Conservation (phyloP, 64 coral and sea anemone species). For the Actinia equina region DNA sequence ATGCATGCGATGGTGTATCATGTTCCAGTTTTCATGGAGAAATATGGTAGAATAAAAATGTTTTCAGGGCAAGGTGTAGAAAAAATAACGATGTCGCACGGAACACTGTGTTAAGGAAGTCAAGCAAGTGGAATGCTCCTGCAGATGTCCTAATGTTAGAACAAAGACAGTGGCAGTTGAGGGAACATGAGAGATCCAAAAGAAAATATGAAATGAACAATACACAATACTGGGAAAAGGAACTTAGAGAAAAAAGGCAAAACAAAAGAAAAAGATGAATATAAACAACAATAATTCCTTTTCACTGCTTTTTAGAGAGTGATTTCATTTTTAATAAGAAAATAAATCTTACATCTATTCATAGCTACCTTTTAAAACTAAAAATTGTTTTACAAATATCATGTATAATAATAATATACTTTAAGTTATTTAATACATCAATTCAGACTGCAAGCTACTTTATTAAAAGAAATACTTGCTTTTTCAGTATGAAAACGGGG, state of each 20-base stretch:
- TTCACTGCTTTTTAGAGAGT: too few species aligned
- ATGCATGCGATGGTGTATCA: conserved; percentile 31
- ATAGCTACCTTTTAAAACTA: too few species aligned
- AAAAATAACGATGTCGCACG: conserved; percentile 55
- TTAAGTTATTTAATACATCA: too few species aligned
- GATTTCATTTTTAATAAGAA: too few species aligned
- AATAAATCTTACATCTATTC: too few species aligned
- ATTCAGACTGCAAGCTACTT: too few species aligned
- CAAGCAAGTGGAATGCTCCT: conserved; percentile 50
- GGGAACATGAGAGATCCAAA: conserved; percentile 2
- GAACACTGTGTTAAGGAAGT: conserved; percentile 31
- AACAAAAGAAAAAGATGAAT: neutral
- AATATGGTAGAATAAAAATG: neutral
- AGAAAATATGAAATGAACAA: conserved; percentile 21
- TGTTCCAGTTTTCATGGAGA: neutral
- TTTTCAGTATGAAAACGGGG: too few species aligned
- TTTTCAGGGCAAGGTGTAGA: conserved; percentile 1
- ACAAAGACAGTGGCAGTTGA: conserved; percentile 21
- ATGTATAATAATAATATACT: too few species aligned
- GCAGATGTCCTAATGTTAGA: conserved; percentile 28
- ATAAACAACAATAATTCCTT: too few species aligned
- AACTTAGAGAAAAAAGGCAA: conserved; percentile 19
- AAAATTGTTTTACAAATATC: too few species aligned
- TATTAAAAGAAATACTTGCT: too few species aligned
- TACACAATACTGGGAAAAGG: conserved; percentile 29